phyloP scores from a whole-genome alignment of 2,113 vertebrate genomes.

The Coptodon bakossiorum region DNA sequence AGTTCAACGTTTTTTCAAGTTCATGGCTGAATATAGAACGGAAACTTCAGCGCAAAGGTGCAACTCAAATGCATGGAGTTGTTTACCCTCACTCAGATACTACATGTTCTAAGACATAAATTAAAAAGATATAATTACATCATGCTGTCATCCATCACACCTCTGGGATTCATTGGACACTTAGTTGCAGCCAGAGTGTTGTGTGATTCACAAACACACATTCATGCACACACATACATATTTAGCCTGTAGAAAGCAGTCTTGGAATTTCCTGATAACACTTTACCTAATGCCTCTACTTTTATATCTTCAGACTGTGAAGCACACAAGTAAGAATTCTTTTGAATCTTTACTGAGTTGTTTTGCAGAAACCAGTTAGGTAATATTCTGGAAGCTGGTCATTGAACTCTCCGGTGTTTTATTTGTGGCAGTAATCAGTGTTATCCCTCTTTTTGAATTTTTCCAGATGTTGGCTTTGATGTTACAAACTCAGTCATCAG shows the following conservation, averaged over 20 bases:
- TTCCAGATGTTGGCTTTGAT: not conserved
- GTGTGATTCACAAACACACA: not conserved
- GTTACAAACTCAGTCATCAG: not conserved
- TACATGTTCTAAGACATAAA: slow-evolving; percentile 4
- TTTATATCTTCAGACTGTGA: not conserved
- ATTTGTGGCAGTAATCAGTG: not conserved
- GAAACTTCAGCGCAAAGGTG: slow-evolving; percentile 35
- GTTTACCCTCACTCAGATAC: slow-evolving; percentile 37
- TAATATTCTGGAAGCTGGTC: not conserved
- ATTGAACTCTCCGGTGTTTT: not conserved
- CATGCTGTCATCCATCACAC: slow-evolving; percentile 8
- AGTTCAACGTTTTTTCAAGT: slow-evolving; percentile 36
- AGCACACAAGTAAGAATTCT: not conserved
- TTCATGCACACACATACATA: not conserved
- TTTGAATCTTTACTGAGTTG: not conserved
- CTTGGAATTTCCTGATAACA: not conserved
- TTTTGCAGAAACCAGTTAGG: not conserved
- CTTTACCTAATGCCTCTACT: not conserved
- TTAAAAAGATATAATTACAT: slow-evolving; percentile 15
- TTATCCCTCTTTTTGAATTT: not conserved
- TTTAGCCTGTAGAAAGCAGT: not conserved
- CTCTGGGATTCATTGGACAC: slow-evolving; percentile 1
- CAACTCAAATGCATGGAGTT: slow-evolving; percentile 4
- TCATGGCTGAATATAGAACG: slow-evolving; percentile 27
- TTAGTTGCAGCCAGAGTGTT: not conserved